Conservation (phyloP, 30 jellyfish, hydroid and myxozoan species). For the Nemopilema nomurai region DNA sequence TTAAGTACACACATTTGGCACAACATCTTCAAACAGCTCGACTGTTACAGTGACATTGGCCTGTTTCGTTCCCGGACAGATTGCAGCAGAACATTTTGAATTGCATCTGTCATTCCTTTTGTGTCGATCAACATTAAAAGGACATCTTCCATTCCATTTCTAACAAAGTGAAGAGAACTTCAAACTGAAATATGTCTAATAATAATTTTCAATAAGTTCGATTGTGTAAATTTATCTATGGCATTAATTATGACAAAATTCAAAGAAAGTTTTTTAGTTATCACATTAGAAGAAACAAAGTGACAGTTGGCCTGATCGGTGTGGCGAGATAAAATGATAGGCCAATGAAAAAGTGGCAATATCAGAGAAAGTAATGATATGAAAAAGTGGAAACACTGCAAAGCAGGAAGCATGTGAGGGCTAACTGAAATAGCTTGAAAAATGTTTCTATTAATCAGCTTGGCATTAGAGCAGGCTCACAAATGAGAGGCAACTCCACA, state of each 20-base stretch:
- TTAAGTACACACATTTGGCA: background rate
- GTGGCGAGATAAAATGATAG: too few species aligned
- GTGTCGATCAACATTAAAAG: constrained; percentile 29
- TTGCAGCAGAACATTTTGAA: constrained; percentile 49
- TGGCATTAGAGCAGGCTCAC: too few species aligned
- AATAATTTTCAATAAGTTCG: background rate
- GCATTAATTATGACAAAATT: background rate
- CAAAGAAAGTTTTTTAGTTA: too few species aligned
- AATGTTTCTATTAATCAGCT: too few species aligned
- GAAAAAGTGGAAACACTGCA: too few species aligned
- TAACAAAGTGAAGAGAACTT: background rate
- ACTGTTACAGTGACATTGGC: constrained; percentile 72
- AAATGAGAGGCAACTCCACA: too few species aligned
- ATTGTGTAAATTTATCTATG: background rate
- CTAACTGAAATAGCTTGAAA: too few species aligned
- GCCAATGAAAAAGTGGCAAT: too few species aligned
- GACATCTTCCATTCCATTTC: constrained; percentile 68
- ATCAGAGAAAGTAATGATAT: too few species aligned
- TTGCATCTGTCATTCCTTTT: constrained; percentile 57
- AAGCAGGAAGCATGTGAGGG: too few species aligned
- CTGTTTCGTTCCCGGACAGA: constrained; percentile 52
- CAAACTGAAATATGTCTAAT: background rate
- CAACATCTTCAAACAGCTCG: background rate
- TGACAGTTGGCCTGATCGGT: too few species aligned
- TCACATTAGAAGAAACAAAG: too few species aligned